phyloP scores from a whole-genome alignment of 2,113 vertebrate species.

The Callipepla californica region DNA sequence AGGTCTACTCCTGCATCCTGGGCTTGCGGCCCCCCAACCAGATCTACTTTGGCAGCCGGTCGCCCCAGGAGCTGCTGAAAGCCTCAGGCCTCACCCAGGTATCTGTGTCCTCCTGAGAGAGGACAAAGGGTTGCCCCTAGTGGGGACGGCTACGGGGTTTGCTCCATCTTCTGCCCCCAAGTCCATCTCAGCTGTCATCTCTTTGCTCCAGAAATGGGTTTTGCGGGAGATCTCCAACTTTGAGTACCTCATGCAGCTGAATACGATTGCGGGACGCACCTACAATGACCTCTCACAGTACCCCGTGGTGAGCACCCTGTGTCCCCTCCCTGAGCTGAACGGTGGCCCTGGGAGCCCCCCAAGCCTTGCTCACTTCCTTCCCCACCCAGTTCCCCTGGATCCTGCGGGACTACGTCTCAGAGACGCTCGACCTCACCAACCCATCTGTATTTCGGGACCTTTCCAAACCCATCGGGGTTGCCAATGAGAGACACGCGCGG shows the following conservation, averaged over 20 bases:
- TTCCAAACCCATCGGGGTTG: conserved; percentile 96
- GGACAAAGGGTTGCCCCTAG: not conserved
- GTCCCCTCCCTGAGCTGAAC: not conserved
- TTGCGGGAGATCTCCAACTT: conserved; percentile 97
- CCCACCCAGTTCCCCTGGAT: conserved; percentile 93
- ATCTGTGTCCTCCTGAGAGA: not conserved
- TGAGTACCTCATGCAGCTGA: conserved; percentile 98
- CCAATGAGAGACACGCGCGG: conserved; percentile 91
- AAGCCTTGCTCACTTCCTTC: not conserved
- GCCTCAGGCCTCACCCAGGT: conserved; percentile 97
- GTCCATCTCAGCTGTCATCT: not conserved
- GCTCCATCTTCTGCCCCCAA: not conserved
- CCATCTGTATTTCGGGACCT: conserved; percentile 91
- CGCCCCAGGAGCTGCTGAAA: conserved; percentile 94
- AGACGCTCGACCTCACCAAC: conserved; percentile 88
- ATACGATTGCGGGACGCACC: conserved; percentile 95
- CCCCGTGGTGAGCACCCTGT: conserved; percentile 88
- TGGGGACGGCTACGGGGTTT: rapidly evolving
- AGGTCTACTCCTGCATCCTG: conserved; percentile 92
- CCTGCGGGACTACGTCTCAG: conserved; percentile 90
- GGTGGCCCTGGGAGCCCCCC: rapidly evolving
- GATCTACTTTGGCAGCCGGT: conserved; percentile 91
- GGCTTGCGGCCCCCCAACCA: conserved; percentile 88
- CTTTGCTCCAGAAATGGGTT: conserved; percentile 91
- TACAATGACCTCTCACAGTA: conserved; percentile 98